These are phyloP conservation scores for Falco biarmicus DNA, from an alignment of 2,797 vertebrate genomes.

Conservation along the genomic window DNA sequence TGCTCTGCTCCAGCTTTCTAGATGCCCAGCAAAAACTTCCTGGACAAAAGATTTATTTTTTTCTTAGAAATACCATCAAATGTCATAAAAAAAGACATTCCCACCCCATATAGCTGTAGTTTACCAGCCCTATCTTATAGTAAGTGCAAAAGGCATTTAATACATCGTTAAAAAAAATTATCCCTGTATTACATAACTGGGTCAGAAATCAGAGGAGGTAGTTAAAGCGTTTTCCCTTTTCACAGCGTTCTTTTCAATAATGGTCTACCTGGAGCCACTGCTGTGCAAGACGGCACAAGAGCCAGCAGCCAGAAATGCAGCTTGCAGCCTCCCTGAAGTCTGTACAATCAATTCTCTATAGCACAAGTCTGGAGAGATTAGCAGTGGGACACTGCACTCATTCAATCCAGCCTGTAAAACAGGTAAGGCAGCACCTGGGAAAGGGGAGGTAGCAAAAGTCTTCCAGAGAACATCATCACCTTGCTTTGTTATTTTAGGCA, in stretches of 20 bases:
- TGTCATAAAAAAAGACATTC: not conserved
- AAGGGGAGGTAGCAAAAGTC: conserved; percentile 6
- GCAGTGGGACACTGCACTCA: conserved; percentile 4
- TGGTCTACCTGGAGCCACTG: not conserved
- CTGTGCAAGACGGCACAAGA: not conserved
- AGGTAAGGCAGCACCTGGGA: conserved; percentile 20
- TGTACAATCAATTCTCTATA: not conserved
- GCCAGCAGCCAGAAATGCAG: not conserved
- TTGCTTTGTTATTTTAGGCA: conserved; percentile 30
- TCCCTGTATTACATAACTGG: not conserved
- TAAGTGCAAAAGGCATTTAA: not conserved
- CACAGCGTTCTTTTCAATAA: not conserved
- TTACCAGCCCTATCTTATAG: not conserved
- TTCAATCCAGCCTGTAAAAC: conserved; percentile 28
- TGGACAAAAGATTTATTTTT: not conserved
- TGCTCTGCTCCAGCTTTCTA: not conserved
- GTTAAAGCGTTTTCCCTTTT: not conserved
- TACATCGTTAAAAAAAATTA: not conserved
- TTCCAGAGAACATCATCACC: conserved; percentile 11
- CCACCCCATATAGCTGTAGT: not conserved
- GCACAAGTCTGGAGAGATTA: not conserved
- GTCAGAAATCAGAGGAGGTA: not conserved
- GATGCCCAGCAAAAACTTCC: not conserved
- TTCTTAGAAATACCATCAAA: not conserved
- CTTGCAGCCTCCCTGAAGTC: conserved; percentile 3